Base-by-base conservation (phyloP, 1,140 invertebrate genomes). In the Calliopsis andreniformis region DNA sequence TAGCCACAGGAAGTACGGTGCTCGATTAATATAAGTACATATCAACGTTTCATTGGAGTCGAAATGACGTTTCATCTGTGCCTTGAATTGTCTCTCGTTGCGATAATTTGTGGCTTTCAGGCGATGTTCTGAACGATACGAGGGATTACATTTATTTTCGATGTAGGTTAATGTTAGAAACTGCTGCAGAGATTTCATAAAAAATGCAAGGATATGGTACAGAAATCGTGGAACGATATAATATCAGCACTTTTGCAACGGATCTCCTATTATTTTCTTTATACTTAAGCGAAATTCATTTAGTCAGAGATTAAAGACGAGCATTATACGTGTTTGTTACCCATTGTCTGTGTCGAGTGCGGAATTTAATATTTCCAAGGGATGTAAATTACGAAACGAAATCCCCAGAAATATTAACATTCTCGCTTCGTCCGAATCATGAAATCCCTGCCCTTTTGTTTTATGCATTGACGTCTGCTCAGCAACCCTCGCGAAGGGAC, bases 21-120 rank as follows among this genome's bases (percentile, higher is more conserved):
- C 66, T 82, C 66, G 61, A 82, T 82, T 82, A 82, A 82, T 80
- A 76, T 70, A 30, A 78, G 42, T 82, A n/a, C n/a, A n/a, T n/a
- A 82, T 80, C 78, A 78, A 76, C 78, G 63, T 47, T 47, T 56
- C 42, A 42, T 18, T 30, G 23, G 51, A 58, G 64, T 35, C 64
- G 20, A 53, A 51, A 39, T 68, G 63, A 68, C 72, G 30, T 68
- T 68, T 68, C 72, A 59, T 64, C 49, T 67, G 32, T 45, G 59
- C 45, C 45, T 55, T 25, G 32, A 53, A 53, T 47, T 51, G 59
- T 12, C 18, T 6, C 16, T 23, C 28, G 28, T 6, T 32, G 0
- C 45, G n/a, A 18, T 12, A 18, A 25, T 56, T 23, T 53, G 23
- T 16, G n/a, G n/a, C n/a, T n/a, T n/a, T n/a, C n/a, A n/a, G n/a